Evolutionary conservation across 2,113 vertebrate species (phyloP), one percentile per base, ranked within the genome.

Genomic region (Tretioscincus oriximinensis): DNA sequence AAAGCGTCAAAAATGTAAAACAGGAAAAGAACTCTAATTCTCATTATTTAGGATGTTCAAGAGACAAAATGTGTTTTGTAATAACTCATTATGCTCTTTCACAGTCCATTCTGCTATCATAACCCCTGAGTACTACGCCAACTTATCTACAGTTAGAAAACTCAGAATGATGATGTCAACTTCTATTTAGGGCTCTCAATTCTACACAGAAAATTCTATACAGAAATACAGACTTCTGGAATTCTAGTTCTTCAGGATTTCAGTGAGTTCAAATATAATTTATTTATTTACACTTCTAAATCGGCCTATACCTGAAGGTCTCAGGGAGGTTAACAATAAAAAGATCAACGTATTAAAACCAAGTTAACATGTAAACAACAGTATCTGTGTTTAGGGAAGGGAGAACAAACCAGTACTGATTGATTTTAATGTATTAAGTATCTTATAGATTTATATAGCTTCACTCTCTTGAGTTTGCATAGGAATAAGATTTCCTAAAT

Each of bases 121-220:
- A 90, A 82, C 73, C 87, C 81, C 82, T 85, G 77, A 66, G 84
- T 85, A 81, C 78, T 91, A 88, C 77, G 85, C 81, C 69, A 74
- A 76, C 73, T 83, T 82, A 86, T 26, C 89, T 90, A 87, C 86
- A 88, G 88, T 90, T 90, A 90, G 85, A 90, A 82, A 80, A 71
- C 3, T 0, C 69, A 45, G 88, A 92, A 86, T 80, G 7, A 92
- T 89, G 84, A 90, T 76, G 80, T 90, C 87, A 79, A 73, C 73
- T 90, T 88, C 88, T 87, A 86, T 81, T 88, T 82, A 85, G 78
- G 87, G 81, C 80, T 76, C 81, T 82, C 76, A 77, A 66, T 69
- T 77, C 82, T 83, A 83, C 31, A 75, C 82, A 82, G 31, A 76
- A 85, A 2, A 1, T n/a, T 49, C 3, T n/a, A 68, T 68, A 64